Base-by-base conservation (phyloP, 2,888 invertebrate genomes). In the Aspidiotus destructor region DNA sequence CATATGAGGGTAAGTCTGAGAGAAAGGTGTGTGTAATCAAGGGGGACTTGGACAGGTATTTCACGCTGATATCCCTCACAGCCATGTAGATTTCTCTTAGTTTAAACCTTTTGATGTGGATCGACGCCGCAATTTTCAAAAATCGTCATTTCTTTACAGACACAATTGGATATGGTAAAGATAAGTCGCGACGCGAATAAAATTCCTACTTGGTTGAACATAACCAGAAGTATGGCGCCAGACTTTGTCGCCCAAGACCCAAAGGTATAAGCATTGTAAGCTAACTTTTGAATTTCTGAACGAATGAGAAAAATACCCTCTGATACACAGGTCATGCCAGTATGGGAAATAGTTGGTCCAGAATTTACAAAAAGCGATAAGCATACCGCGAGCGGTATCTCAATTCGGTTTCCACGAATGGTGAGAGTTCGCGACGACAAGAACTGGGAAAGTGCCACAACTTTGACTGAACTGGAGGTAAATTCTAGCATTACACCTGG, bases 371-470 rank as follows among this genome's bases (percentile, higher is more conserved):
- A 75, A 70, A 71, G 73, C 61, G 73, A 74, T 69, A 83, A 88
- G 8, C 96, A 97, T 76, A 95, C 95, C 1, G 95, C 95, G 0
- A 86, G 88, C 74, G 93, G 95, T 2, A 94, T 97, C 74, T 95
- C 95, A 5, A 91, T 95, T 60, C 81, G 96, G 67, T 96, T 96
- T 80, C 96, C 96, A 0, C 83, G 96, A 73, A 90, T 96, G 0
- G 88, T 89, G 0, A 83, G 82, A 73, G 85, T 93, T 71, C 82
- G 96, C 68, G 80, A 84, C 65, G 96, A 97, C 76, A 97, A 96
- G 78, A 80, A 84, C 70, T 92, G 92, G 85, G 78, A 87, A 73
- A 84, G 86, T 0, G 93, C 95, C 0, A 96, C 94, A 0, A 86
- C 83, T 74, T 79, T 96, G 64, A 79, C 83, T 28, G 88, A 92